Evolutionary conservation across 1,140 invertebrate genomes (phyloP).

Genomic region (Bilobella aurantiaca): DNA sequence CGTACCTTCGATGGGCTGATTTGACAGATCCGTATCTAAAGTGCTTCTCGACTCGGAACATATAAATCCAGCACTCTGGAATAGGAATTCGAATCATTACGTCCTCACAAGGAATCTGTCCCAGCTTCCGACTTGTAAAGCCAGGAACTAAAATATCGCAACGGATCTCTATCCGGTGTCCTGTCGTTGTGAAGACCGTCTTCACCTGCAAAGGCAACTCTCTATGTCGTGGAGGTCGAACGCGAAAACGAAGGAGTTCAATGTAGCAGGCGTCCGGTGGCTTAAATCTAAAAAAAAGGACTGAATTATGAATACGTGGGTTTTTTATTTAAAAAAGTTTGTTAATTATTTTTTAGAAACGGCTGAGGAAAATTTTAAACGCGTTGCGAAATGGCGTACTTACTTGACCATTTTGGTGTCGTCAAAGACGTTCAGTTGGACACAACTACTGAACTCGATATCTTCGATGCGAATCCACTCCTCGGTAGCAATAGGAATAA

Average conservation of each 20-base stretch:
- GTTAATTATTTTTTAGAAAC: too few relatives aligned
- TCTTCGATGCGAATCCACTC: constrained; percentile 96
- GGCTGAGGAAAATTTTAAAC: too few relatives aligned
- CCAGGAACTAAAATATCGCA: constrained; percentile 92
- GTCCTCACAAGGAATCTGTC: constrained; percentile 93
- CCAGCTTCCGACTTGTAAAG: constrained; percentile 85
- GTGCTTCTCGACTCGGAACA: constrained; percentile 96
- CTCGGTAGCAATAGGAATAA: constrained; percentile 97
- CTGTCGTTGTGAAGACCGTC: constrained; percentile 70
- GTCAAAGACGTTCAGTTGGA: constrained; percentile 84
- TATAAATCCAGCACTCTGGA: constrained; percentile 98
- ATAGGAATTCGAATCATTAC: constrained; percentile 94
- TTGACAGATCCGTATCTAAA: constrained; percentile 98
- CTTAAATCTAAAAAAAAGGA: constrained; percentile 62
- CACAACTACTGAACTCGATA: constrained; percentile 86
- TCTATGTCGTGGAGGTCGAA: constrained; percentile 87
- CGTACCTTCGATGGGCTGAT: constrained; percentile 72
- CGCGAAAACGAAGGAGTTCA: constrained; percentile 90
- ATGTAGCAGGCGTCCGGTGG: constrained; percentile 98
- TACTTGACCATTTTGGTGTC: constrained; percentile 82
- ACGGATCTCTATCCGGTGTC: constrained; percentile 79
- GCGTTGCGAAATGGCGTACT: constrained; percentile 36
- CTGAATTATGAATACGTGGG: constrained; percentile 1
- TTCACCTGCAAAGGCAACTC: constrained; percentile 93
- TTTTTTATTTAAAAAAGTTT: not conserved